Evolutionary conservation across 2,113 vertebrate genomes (phyloP).

Genomic region (Columba livia): DNA sequence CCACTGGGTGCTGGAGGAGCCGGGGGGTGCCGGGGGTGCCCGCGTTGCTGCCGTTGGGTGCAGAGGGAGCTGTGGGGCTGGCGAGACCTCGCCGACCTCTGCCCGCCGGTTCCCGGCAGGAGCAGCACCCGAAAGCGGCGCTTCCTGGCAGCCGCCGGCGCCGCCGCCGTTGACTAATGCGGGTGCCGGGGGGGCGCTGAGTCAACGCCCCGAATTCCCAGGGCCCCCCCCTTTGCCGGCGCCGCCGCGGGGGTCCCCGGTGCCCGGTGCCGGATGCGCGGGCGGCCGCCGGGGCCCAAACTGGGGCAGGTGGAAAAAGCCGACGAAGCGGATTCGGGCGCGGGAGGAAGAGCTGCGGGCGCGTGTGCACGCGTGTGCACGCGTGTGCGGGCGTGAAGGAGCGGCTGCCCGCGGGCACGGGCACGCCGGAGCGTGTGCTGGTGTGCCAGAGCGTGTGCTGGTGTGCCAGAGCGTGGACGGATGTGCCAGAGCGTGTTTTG

Average conservation of each 20-base stretch:
- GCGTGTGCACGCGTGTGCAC: not conserved
- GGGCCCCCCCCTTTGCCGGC: not conserved
- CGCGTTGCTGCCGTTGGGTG: not conserved
- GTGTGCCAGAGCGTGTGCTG: too few species aligned
- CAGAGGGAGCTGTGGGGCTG: not conserved
- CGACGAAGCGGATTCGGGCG: not conserved
- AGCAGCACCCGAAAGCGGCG: not conserved
- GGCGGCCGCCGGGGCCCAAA: not conserved
- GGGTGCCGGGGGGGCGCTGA: not conserved
- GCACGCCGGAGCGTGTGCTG: not conserved
- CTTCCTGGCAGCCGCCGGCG: not conserved
- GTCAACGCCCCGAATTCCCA: not conserved
- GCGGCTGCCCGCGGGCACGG: not conserved
- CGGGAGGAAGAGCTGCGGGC: not conserved
- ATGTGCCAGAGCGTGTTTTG: too few species aligned
- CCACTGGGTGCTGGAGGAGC: not conserved
- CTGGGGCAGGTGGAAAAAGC: not conserved
- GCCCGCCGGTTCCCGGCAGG: not conserved
- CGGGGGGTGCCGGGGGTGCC: not conserved
- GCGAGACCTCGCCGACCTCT: not conserved
- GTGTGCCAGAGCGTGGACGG: too few species aligned
- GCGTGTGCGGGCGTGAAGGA: not conserved
- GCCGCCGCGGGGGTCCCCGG: not conserved
- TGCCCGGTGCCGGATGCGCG: not conserved
- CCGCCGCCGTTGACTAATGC: not conserved